Conservation (phyloP, 2,888 invertebrate genomes). For the Cryptocheilus praepositus region DNA sequence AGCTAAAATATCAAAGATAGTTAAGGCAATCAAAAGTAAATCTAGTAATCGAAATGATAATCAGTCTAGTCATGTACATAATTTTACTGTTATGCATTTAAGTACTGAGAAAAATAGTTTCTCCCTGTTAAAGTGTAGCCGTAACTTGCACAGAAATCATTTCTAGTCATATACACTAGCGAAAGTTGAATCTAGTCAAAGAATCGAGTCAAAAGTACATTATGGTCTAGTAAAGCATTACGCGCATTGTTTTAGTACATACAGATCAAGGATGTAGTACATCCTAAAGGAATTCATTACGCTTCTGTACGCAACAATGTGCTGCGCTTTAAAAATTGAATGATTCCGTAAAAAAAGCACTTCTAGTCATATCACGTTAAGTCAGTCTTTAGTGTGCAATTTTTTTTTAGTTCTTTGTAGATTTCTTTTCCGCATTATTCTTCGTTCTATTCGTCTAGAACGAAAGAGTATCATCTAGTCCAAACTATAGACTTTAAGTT, state of each 20-base stretch:
- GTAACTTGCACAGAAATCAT: too few species aligned
- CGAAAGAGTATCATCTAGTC: constrained; percentile 70
- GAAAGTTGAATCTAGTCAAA: constrained; percentile 8
- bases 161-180: background rate
- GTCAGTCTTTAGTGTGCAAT: constrained; percentile 17
- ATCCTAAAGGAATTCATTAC: too few species aligned
- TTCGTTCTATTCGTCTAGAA: constrained; percentile 61
- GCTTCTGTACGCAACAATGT: too few species aligned
- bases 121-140: too few species aligned
- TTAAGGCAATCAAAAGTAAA: constrained; percentile 45
- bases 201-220: background rate
- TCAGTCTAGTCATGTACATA: constrained; percentile 6
- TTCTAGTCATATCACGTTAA: too few species aligned
- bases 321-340: too few species aligned
- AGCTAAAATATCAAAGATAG: constrained; percentile 66
- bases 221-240: background rate
- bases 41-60: constrained; percentile 25
- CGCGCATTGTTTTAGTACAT: too few species aligned
- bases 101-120: too few species aligned
- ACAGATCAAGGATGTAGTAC: too few species aligned
- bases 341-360: too few species aligned
- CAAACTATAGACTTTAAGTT: constrained; percentile 47
- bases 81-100: too few species aligned
- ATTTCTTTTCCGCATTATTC: constrained; percentile 57
- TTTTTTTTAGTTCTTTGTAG: constrained; percentile 42